phyloP scores from a whole-genome alignment of 1,140 invertebrate genomes.

The Wasmannia auropunctata region DNA sequence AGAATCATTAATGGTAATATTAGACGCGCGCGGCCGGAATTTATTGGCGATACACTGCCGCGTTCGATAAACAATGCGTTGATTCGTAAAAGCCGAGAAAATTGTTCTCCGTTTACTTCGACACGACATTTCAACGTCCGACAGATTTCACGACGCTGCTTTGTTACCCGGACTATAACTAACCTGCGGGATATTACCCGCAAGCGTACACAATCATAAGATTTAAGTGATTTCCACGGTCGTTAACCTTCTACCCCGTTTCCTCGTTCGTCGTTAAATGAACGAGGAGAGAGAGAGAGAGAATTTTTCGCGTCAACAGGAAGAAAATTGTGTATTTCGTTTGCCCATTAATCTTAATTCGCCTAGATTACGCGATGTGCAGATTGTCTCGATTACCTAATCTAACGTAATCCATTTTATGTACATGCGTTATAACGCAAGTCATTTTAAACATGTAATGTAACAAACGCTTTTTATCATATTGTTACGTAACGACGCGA shows the following conservation, averaged over 20 bases:
- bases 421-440: background rate
- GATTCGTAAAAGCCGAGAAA: slow-evolving; percentile 41
- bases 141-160: slow-evolving; percentile 11
- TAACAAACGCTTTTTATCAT: background rate
- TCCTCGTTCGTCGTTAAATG: slow-evolving; percentile 25
- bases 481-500: background rate
- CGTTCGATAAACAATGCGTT: background rate
- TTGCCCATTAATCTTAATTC: background rate
- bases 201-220: background rate
- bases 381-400: slow-evolving; percentile 6
- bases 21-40: background rate
- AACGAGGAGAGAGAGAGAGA: background rate
- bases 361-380: background rate
- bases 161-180: background rate
- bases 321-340: slow-evolving; percentile 5
- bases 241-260: slow-evolving; percentile 26
- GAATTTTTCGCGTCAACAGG: slow-evolving; percentile 3
- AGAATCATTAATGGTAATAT: background rate
- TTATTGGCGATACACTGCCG: background rate
- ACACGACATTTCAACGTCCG: background rate
- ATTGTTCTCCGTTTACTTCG: slow-evolving; percentile 31
- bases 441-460: background rate
- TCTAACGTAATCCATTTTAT: slow-evolving; percentile 17
- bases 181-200: background rate
- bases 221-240: slow-evolving; percentile 46